Base-by-base conservation (phyloP, 1,140 invertebrate genomes). In the Palaemon carinicauda region DNA sequence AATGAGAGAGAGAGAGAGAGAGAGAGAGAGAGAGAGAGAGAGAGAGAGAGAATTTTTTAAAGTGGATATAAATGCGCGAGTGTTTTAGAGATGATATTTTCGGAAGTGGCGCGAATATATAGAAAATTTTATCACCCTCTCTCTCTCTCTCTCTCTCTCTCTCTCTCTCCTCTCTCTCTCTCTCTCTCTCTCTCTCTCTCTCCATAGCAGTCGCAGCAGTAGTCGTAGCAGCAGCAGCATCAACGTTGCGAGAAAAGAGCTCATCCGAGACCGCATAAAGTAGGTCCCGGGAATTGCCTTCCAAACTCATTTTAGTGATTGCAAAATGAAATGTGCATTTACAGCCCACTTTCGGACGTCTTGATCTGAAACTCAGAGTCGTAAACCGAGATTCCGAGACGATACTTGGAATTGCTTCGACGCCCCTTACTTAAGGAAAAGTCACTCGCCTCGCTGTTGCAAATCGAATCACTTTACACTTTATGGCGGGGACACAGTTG, bases 271-370 rank as follows among this genome's bases (percentile, higher is more conserved):
- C 50, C 77, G 27, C 41, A 27, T 79, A 51, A 79, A 29, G 27
- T 53, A 51, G 51, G 52, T 17, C 41, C 21, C 19, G 41, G 52
- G 50, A 73, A 54, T 75, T 52, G 81, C 27, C 51, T 24, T 50
- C 41, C 69, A 73, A 74, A 82, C 69, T 73, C 81, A 74, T 74
- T 82, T 75, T 31, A 75, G 69, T 75, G 81, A 82, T 82, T 82
- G 81, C 81, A 73, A 82, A 82, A 82, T 82, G 81, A 73, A 82
- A 82, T 54, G 71, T 33, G 51, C 69, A 73, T 82, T 82, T 82
- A 82, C 51, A 74, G 69, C 33, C 51, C 41, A 27, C 50, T 82
- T 75, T 54, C 50, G 81, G 19, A 65, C 33, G 50, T 21, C 7
- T 60, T 75, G 81, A 74, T 73, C 51, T 74, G 29, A 27, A 74